Percentiles rank a stretch among this genome's conserved stretches.
Evolutionary conservation across 2,797 vertebrate species (phyloP).

Genomic region (Gallinago solitaria): DNA sequence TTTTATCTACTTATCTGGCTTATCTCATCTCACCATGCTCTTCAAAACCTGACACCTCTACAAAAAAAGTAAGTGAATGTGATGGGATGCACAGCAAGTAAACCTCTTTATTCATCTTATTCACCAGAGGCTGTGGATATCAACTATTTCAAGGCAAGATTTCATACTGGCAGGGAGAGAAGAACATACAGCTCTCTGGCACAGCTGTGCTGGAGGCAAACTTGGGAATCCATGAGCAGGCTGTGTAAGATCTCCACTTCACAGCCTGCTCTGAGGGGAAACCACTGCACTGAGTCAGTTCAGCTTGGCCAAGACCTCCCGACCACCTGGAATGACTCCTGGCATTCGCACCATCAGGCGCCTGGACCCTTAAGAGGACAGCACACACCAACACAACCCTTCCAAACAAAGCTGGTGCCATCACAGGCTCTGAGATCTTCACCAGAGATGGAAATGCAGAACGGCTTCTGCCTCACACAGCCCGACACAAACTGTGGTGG

Average conservation of each 20-base stretch:
- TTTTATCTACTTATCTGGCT: background rate
- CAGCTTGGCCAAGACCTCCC: background rate
- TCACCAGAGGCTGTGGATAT: background rate
- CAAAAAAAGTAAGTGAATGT: background rate
- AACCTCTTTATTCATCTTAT: background rate
- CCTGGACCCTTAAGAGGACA: background rate
- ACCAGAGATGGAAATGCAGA: background rate
- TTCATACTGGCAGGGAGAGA: background rate
- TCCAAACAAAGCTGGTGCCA: background rate
- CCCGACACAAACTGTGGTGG: rapidly evolving
- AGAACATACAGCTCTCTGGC: background rate
- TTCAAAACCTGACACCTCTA: background rate
- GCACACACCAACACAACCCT: background rate
- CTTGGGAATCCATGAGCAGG: background rate
- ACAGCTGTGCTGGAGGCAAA: background rate
- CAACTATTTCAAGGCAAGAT: background rate
- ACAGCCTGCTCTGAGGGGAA: background rate
- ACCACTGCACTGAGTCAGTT: background rate
- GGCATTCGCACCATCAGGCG: background rate
- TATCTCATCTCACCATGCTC: background rate
- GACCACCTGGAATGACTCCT: background rate
- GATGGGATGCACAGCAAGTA: background rate
- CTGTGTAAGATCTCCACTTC: background rate
- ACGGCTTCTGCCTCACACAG: background rate
- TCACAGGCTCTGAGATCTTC: background rate